Evolutionary conservation across 1,140 invertebrate species (phyloP).

Genomic region (Belonocnema kinseyi): DNA sequence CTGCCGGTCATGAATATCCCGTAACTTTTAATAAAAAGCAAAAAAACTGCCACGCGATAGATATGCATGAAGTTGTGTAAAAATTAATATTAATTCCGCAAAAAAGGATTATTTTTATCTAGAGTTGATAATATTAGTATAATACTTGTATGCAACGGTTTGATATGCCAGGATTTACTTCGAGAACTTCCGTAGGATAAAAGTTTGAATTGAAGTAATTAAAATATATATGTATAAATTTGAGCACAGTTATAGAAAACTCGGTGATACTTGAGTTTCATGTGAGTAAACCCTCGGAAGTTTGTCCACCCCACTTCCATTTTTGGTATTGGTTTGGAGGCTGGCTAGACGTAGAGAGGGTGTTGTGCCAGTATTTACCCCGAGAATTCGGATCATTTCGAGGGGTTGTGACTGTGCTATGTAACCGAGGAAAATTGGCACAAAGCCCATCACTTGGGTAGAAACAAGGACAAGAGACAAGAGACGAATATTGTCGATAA

Average conservation of each 20-base stretch:
- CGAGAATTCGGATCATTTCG: slow-evolving; percentile 10
- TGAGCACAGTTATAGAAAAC: neutral
- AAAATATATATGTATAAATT: too few relatives aligned
- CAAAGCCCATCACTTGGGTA: slow-evolving; percentile 21
- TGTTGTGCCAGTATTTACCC: neutral
- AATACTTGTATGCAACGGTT: too few relatives aligned
- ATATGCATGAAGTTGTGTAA: too few relatives aligned
- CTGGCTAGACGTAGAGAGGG: slow-evolving; percentile 20
- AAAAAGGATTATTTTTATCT: too few relatives aligned
- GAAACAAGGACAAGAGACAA: slow-evolving; percentile 12
- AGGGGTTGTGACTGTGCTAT: slow-evolving; percentile 12
- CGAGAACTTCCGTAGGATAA: too few relatives aligned
- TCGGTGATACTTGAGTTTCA: neutral
- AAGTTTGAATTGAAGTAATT: too few relatives aligned
- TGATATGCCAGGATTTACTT: too few relatives aligned
- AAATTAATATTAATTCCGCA: too few relatives aligned
- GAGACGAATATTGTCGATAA: slow-evolving; percentile 20
- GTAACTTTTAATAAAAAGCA: too few relatives aligned
- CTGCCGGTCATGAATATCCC: too few relatives aligned
- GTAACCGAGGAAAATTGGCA: slow-evolving; percentile 15
- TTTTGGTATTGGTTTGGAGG: slow-evolving; percentile 1
- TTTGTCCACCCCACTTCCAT: slow-evolving; percentile 5
- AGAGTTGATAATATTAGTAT: too few relatives aligned
- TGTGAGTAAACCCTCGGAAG: neutral
- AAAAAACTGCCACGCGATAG: too few relatives aligned